Base-by-base conservation (phyloP, 2,797 vertebrate genomes). In the Silurus aristotelis region DNA sequence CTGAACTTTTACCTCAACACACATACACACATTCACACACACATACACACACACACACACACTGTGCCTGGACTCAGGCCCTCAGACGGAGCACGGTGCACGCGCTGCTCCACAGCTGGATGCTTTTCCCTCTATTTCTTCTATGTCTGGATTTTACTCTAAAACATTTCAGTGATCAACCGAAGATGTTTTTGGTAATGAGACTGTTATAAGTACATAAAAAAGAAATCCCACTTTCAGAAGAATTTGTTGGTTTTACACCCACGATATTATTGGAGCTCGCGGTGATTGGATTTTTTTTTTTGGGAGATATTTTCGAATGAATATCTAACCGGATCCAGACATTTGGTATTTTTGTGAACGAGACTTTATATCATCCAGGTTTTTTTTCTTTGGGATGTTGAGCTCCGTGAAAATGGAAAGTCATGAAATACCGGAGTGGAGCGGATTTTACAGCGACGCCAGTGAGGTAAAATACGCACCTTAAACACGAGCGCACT, bases 351-450 rank as follows among this genome's bases (percentile, higher is more conserved):
- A 7, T 10, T n/a, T 13, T 6, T 48, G 84, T 43, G 71, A 84
- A 91, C 90, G 85, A 89, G 46, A 63, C 31, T 73, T 73, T 19
- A 48, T 14, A 25, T 48, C 8, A 63, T 27, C 10, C 52, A 25
- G 7, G 27, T 8, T 89, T 89, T 31, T 43, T 89, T 90, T 88
- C 78, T 63, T 91, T 91, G 95, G 95, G 94, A 96, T 96, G 96
- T 95, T 96, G 95, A 96, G 94, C 89, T 96, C 95, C 43, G 95
- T 96, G 94, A 97, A 96, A 93, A 97, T 97, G 96, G 96, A 96
- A 93, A 93, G 94, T 19, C 96, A 96, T 75, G 96, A 97, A 89
- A 89, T 96, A 85, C 91, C 96, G 48, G 96, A 97, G 87, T 97
- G 96, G 96, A 96, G 93, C 92, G 92, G 93, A 80, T 97, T 96